These are phyloP conservation scores for Sorex fumeus DNA, from an alignment of 2,113 vertebrate species.

Conservation along the genomic window DNA sequence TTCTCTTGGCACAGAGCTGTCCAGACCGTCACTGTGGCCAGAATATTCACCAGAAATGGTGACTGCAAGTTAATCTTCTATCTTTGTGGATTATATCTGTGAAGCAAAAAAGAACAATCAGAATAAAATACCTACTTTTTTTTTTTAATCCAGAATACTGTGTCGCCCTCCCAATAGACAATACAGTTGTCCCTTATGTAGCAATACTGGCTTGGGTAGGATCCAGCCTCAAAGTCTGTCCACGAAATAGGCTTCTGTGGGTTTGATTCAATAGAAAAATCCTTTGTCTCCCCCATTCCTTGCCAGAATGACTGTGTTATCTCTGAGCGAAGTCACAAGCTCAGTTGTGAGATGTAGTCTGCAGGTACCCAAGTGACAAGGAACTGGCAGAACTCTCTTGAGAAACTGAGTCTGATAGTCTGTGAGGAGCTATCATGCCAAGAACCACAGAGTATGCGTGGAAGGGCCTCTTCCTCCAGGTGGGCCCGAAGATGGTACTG, in stretches of 20 bases:
- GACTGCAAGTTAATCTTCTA: conserved; percentile 25
- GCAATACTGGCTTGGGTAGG: not conserved
- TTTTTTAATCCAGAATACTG: not conserved
- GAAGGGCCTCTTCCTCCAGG: not conserved
- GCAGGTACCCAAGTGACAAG: not conserved
- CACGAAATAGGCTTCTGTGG: not conserved
- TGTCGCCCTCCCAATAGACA: conserved; percentile 1
- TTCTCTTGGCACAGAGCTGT: conserved; percentile 47
- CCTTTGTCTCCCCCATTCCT: not conserved
- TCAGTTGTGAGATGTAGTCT: not conserved
- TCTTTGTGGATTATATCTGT: conserved; percentile 71
- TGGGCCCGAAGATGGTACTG: conserved; percentile 2
- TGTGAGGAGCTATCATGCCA: not conserved
- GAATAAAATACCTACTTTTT: conserved; percentile 52
- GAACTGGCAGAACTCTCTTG: not conserved
- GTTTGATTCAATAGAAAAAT: not conserved
- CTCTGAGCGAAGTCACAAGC: not conserved
- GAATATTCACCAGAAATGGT: conserved; percentile 30
- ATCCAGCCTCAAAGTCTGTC: not conserved
- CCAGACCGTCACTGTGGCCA: not conserved
- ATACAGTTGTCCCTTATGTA: conserved; percentile 8
- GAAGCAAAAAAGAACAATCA: conserved; percentile 60
- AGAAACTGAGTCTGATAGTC: conserved; percentile 21
- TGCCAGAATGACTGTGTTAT: not conserved
- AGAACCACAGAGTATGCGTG: not conserved